Evolutionary conservation across 2,797 vertebrate species (phyloP).

Genomic region (Pygocentrus nattereri): DNA sequence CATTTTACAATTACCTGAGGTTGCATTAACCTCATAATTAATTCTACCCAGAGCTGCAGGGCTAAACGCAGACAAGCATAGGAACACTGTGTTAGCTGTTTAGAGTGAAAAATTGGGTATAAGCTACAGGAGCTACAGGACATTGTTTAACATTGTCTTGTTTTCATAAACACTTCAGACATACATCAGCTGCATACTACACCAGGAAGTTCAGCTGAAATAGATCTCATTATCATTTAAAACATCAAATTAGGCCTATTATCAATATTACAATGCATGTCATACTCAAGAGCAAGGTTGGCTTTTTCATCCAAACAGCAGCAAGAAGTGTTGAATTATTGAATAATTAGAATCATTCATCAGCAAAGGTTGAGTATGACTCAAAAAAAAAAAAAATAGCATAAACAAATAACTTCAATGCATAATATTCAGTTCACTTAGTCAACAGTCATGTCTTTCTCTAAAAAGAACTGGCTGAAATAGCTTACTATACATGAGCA

Average conservation of each 20-base stretch:
- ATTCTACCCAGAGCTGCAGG: background rate
- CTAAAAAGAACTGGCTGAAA: background rate
- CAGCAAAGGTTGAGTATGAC: background rate
- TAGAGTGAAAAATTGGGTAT: background rate
- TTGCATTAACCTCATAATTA: constrained; percentile 36
- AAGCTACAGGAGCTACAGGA: background rate
- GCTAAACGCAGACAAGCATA: background rate
- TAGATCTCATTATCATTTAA: background rate
- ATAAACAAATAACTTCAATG: background rate
- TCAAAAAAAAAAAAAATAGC: background rate
- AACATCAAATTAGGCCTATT: background rate
- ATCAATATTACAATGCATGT: background rate
- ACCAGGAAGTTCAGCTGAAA: background rate
- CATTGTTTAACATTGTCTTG: background rate
- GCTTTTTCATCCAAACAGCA: too few relatives aligned
- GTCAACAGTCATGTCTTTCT: background rate
- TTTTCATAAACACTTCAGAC: background rate
- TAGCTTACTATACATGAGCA: too few relatives aligned
- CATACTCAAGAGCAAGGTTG: background rate
- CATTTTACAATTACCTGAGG: constrained; percentile 18
- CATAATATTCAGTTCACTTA: background rate
- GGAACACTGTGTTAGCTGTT: background rate
- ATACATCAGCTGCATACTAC: background rate
- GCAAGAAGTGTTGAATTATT: background rate
- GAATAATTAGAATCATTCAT: background rate